phyloP scores from a whole-genome alignment of 2,797 vertebrate genomes.

The Tinamus major region DNA sequence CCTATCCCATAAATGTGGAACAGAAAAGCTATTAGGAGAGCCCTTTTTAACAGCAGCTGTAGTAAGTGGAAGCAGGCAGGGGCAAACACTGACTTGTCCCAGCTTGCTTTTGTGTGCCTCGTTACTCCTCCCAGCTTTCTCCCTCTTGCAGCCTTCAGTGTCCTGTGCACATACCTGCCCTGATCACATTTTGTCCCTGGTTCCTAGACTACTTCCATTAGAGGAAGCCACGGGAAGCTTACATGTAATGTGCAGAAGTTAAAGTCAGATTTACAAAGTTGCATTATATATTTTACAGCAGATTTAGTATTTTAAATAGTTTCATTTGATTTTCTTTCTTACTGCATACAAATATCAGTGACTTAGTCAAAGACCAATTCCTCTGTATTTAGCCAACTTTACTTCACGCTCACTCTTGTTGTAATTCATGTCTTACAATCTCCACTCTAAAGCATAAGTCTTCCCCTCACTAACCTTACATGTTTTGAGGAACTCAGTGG shows the following conservation, averaged over 20 bases:
- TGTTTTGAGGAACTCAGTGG: neutral
- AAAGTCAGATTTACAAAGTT: neutral
- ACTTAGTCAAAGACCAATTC: neutral
- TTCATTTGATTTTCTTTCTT: neutral
- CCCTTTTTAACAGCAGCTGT: neutral
- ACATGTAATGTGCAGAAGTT: neutral
- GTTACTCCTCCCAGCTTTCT: neutral
- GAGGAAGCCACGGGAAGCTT: neutral
- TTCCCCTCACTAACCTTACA: neutral
- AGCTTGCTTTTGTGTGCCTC: neutral
- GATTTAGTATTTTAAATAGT: neutral
- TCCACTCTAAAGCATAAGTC: neutral
- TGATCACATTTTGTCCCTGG: neutral
- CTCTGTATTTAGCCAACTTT: neutral
- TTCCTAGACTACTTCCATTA: neutral
- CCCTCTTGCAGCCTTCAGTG: neutral
- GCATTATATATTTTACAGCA: neutral
- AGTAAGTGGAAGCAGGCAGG: neutral
- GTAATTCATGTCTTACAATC: neutral
- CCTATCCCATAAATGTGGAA: neutral
- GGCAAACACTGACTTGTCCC: neutral
- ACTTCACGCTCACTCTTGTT: neutral
- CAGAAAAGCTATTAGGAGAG: neutral
- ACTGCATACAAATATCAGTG: neutral
- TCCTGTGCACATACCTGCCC: neutral